Conservation (phyloP, 2,888 invertebrate genomes). For the Diaprepes abbreviatus region DNA sequence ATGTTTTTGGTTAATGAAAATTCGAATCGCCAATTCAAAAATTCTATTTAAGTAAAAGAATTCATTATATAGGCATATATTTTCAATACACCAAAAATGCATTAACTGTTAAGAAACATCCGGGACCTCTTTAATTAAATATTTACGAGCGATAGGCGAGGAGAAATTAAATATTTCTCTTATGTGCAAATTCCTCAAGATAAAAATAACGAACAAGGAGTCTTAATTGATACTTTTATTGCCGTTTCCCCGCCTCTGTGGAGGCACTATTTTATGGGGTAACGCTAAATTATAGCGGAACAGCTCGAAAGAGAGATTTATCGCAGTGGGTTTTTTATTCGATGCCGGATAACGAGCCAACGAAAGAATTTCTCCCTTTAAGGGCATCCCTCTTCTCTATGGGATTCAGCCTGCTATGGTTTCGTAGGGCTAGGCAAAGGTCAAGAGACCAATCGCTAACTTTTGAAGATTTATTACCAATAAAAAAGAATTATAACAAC, state of each 20-base stretch:
- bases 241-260: conserved; percentile 19
- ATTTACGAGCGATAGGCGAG: too few species aligned
- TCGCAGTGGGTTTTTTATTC: conserved; percentile 29
- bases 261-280: conserved; percentile 18
- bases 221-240: neutral
- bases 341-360: conserved; percentile 31
- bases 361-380: conserved; percentile 37
- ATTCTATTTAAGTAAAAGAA: too few species aligned
- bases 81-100: too few species aligned
- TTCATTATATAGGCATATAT: too few species aligned
- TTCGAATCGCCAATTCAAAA: too few species aligned
- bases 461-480: conserved; percentile 3
- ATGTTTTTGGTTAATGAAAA: too few species aligned
- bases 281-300: conserved; percentile 37
- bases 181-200: too few species aligned
- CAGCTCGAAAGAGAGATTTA: conserved; percentile 33
- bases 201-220: neutral
- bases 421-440: neutral
- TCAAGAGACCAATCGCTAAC: conserved; percentile 2
- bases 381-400: conserved; percentile 18
- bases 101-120: too few species aligned
- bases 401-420: conserved; percentile 9
- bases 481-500: too few species aligned
- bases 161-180: too few species aligned
- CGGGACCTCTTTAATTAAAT: too few species aligned